Evolutionary conservation across 2,113 vertebrate genomes (phyloP).

Genomic region (Ceratotherium simum): DNA sequence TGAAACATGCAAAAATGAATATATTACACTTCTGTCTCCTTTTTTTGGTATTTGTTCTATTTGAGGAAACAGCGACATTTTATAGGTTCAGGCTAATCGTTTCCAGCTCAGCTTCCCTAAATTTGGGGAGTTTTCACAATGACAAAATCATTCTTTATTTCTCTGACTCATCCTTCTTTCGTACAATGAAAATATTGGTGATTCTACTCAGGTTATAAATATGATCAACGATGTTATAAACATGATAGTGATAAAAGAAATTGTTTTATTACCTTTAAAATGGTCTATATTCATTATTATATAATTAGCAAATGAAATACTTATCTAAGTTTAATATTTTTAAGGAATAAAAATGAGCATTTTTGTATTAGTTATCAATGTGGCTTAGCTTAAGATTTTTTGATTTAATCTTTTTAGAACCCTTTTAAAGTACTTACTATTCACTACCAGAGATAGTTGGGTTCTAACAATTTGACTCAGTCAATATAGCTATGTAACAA

Average conservation of each 20-base stretch:
- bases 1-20: background rate
- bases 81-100: background rate
- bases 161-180: background rate
- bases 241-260: background rate
- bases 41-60: background rate
- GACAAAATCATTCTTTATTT: slow-evolving; percentile 27
- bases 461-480: background rate
- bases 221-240: slow-evolving; percentile 17
- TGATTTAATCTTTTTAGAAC: background rate
- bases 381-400: slow-evolving; percentile 4
- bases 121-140: background rate
- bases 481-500: background rate
- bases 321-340: background rate
- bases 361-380: slow-evolving; percentile 19
- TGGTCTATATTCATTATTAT: background rate
- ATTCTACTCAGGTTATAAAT: background rate
- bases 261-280: background rate
- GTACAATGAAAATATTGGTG: slow-evolving; percentile 20
- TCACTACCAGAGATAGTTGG: background rate
- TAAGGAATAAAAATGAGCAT: background rate
- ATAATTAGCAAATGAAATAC: background rate
- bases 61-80: slow-evolving; percentile 11
- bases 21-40: background rate
- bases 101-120: background rate
- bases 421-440: background rate